Conservation (phyloP, 2,888 invertebrate genomes). For the Nomada fucata region DNA sequence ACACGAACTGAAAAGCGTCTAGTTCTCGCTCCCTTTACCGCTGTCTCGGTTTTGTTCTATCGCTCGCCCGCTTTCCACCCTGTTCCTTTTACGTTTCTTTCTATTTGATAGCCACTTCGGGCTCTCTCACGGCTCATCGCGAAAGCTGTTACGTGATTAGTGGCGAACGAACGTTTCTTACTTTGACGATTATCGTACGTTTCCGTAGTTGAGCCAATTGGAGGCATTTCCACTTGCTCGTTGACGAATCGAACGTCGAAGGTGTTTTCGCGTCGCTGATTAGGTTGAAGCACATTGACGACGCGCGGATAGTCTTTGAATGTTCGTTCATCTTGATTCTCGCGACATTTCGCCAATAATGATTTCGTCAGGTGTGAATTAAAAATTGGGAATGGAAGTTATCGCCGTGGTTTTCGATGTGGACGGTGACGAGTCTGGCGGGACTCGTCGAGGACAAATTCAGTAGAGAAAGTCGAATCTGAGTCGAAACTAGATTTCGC, state of each 20-base stretch:
- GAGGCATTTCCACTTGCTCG: background rate
- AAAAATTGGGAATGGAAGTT: too few species aligned
- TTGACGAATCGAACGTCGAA: background rate
- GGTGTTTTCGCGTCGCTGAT: too few species aligned
- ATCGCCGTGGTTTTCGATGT: too few species aligned
- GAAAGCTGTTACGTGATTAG: constrained; percentile 52
- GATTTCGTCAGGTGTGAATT: too few species aligned
- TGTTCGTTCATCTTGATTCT: too few species aligned
- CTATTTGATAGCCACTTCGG: constrained; percentile 53
- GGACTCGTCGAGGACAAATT: too few species aligned
- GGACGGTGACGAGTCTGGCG: too few species aligned
- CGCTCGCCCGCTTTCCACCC: constrained; percentile 24
- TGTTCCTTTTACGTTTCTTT: constrained; percentile 27
- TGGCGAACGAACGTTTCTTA: constrained; percentile 22
- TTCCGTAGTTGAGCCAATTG: background rate
- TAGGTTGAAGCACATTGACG: too few species aligned
- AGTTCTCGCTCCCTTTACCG: constrained; percentile 57
- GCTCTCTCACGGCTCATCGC: constrained; percentile 26
- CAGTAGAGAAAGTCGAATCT: too few species aligned
- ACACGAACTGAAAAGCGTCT: constrained; percentile 61
- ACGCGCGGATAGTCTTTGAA: too few species aligned
- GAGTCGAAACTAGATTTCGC: too few species aligned
- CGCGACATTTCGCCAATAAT: too few species aligned
- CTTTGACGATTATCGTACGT: background rate
- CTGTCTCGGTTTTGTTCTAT: constrained; percentile 55